Evolutionary conservation across 2,888 invertebrate genomes (phyloP), one percentile per base, ranked within the genome.

Genomic region (Leptogaster cylindrica): DNA sequence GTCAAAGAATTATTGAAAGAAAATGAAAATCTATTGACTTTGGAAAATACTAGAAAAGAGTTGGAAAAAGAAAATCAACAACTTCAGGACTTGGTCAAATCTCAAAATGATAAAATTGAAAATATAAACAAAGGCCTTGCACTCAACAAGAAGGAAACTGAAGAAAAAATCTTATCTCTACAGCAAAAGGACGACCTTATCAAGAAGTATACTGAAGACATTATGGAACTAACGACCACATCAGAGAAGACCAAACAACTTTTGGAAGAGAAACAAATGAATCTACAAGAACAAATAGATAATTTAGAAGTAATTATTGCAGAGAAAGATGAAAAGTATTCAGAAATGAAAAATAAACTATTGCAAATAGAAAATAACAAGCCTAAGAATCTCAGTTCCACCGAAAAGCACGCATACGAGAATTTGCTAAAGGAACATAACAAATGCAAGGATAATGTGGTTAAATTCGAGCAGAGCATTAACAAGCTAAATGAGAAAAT

Each of bases 291-390:
- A 20, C 16, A 23, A 46, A 46, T 7, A 23, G 46, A 46, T 20
- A 23, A 46, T 20, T n/a, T 23, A 23, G 10, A 46, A 23, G 46
- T 25, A 10, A 2, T 46, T 1, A 10, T 5, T 46, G n/a, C 20
- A 46, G 12, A 23, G 46, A 46, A 46, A 46, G 25, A 23, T 23
- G 25, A 20, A n/a, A 46, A n/a, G n/a, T 31, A 50, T 6, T 8
- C 7, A 12, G 50, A 50, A 4, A 8, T 52, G 6, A 52, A 27
- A 27, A 27, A 50, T 55, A 16, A 7, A 12, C 10, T 33, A 28
- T 7, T 55, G n/a, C 14, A 55, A 31, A 16, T 55, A 20, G 55
- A 55, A 55, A 55, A 55, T n/a, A 27, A 55, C 28, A 55, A 18
- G 10, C 10, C 55, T 31, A 33, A 20, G 18, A 6, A 10, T 10